phyloP scores from a whole-genome alignment of 2,113 vertebrate genomes.

The Cyprinodon tularosa region DNA sequence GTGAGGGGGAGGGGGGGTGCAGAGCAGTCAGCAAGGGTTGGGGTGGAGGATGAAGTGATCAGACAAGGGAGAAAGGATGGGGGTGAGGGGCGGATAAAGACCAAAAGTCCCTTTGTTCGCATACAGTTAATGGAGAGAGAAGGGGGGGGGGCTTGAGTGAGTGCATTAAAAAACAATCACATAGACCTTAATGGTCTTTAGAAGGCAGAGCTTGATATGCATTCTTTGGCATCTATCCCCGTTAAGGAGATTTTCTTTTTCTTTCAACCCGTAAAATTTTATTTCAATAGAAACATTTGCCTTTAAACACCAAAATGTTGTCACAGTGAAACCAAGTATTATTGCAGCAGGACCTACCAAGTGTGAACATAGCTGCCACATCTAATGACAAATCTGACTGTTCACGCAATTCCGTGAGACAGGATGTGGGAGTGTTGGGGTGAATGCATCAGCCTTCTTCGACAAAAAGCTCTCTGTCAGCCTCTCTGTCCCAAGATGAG shows the following conservation, averaged over 20 bases:
- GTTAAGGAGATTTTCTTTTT: slow-evolving; percentile 24
- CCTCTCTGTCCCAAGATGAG: slow-evolving; percentile 69
- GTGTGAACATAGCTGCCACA: slow-evolving; percentile 79
- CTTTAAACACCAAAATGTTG: slow-evolving; percentile 76
- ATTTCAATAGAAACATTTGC: slow-evolving; percentile 66
- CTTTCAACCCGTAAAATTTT: slow-evolving; percentile 37
- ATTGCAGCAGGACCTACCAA: slow-evolving; percentile 60
- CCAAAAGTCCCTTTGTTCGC: slow-evolving; percentile 69
- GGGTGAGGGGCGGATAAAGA: slow-evolving; percentile 59
- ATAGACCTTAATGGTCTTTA: slow-evolving; percentile 66
- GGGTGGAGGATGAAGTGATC: slow-evolving; percentile 76
- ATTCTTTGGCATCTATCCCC: slow-evolving; percentile 62
- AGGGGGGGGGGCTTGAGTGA: slow-evolving; percentile 33
- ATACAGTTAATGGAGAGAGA: slow-evolving; percentile 60
- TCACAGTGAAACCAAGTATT: slow-evolving; percentile 75
- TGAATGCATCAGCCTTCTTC: slow-evolving; percentile 73
- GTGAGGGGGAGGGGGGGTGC: slow-evolving; percentile 44
- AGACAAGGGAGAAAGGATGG: slow-evolving; percentile 65
- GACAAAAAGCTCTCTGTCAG: slow-evolving; percentile 75
- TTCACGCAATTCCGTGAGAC: slow-evolving; percentile 76
- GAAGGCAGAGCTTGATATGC: slow-evolving; percentile 61
- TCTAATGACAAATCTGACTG: slow-evolving; percentile 79
- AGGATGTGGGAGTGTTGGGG: slow-evolving; percentile 78
- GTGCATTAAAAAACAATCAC: slow-evolving; percentile 72
- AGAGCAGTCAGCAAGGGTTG: slow-evolving; percentile 72